These are phyloP conservation scores for Synanceia verrucosa DNA, from an alignment of 2,797 vertebrate species.

Conservation along the genomic window DNA sequence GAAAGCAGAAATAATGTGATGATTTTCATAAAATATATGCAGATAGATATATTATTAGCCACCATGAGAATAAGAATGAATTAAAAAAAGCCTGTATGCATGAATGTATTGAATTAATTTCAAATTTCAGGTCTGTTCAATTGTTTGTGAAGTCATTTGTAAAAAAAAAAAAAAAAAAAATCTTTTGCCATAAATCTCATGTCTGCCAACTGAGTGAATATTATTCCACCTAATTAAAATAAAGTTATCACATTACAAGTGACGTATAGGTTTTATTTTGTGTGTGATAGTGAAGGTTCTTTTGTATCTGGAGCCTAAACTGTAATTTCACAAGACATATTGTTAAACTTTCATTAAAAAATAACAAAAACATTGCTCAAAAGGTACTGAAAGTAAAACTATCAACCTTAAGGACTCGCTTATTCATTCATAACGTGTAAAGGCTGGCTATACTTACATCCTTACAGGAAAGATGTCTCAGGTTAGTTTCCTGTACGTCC, in stretches of 20 bases:
- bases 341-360: not conserved
- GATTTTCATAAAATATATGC: not conserved
- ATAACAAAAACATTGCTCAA: not conserved
- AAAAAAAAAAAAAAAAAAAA: not conserved
- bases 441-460: not conserved
- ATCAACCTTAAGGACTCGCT: not conserved
- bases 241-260: not conserved
- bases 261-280: not conserved
- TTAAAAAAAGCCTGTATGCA: too few species aligned
- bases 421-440: not conserved
- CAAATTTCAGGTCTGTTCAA: too few species aligned
- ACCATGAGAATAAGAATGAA: too few species aligned
- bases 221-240: not conserved
- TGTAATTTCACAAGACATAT: not conserved
- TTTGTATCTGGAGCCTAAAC: too few species aligned
- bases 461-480: constrained; percentile 1
- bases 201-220: too few species aligned
- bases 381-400: not conserved
- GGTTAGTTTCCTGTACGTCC: not conserved
- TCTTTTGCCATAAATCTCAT: too few species aligned
- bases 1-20: not conserved
- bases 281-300: too few species aligned
- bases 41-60: not conserved
- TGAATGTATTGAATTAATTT: too few species aligned
- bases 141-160: not conserved